Percentiles rank a stretch among this genome's conserved stretches.
Conservation (phyloP, 2,888 invertebrate species). For the Microplitis manilae region DNA sequence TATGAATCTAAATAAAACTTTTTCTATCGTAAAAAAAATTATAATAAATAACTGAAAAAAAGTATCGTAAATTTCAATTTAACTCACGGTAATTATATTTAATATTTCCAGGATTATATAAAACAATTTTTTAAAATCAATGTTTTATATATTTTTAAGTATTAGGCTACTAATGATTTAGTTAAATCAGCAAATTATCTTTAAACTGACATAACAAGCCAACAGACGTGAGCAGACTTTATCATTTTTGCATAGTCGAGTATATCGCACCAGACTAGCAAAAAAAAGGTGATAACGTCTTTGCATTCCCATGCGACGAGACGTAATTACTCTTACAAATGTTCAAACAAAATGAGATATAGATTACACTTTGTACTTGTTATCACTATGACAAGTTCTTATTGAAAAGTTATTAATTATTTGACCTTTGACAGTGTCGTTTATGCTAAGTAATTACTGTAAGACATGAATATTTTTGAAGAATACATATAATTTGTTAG, state of each 20-base stretch:
- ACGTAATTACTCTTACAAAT: conserved; percentile 19
- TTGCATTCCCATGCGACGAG: conserved; percentile 12
- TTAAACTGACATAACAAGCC: conserved; percentile 7
- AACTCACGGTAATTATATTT: no score
- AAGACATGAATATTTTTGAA: not conserved
- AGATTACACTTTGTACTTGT: conserved; percentile 38
- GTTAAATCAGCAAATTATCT: conserved; percentile 24
- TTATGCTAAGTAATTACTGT: not conserved
- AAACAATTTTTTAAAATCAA: no score
- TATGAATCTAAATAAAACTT: no score
- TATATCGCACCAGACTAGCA: not conserved
- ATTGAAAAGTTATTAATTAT: conserved; percentile 12
- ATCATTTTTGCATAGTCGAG: conserved; percentile 28
- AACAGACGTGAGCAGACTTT: conserved; percentile 4
- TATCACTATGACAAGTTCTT: conserved; percentile 32
- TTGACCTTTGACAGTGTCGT: not conserved
- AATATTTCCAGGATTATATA: no score
- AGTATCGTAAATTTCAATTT: no score
- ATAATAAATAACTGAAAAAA: no score
- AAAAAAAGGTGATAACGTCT: conserved; percentile 20
- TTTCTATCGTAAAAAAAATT: no score
- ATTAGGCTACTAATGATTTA: conserved; percentile 2
- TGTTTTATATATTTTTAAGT: no score
- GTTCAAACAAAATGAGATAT: conserved; percentile 30
- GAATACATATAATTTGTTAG: not conserved